These are phyloP conservation scores for Amblyraja radiata DNA, from an alignment of 2,797 vertebrate genomes.

Conservation along the genomic window DNA sequence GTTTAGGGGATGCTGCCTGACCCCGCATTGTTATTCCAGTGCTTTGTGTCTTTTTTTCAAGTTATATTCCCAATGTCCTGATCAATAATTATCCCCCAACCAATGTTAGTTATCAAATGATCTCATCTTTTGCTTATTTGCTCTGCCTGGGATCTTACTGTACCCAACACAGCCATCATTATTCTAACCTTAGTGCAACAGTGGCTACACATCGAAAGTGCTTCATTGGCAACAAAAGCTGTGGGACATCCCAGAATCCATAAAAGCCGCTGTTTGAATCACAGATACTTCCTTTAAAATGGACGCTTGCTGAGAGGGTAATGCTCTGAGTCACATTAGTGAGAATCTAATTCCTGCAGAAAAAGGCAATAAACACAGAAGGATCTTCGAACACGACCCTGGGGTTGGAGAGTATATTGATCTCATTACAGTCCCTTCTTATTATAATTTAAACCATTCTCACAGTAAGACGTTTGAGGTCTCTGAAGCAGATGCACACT, in stretches of 20 bases:
- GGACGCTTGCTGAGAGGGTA: not conserved
- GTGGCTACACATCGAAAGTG: not conserved
- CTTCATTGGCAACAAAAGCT: not conserved
- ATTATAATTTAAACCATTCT: not conserved
- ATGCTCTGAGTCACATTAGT: not conserved
- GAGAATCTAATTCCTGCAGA: not conserved
- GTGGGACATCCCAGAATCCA: not conserved
- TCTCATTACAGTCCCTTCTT: not conserved
- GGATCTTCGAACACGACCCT: not conserved
- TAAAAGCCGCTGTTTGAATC: not conserved
- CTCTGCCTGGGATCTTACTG: not conserved
- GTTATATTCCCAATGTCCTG: too few relatives aligned
- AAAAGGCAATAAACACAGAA: not conserved
- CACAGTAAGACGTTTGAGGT: not conserved
- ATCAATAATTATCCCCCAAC: too few relatives aligned
- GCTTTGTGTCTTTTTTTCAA: too few relatives aligned
- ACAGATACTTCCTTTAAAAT: not conserved
- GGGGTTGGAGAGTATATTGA: not conserved
- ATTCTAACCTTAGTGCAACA: not conserved
- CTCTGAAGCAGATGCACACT: not conserved
- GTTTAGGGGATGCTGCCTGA: too few relatives aligned
- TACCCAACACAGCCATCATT: not conserved
- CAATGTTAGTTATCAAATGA: too few relatives aligned
- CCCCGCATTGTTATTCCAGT: too few relatives aligned
- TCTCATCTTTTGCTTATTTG: too few relatives aligned